Conservation (phyloP, 2,113 vertebrate species). For the Melanerpes formicivorus region DNA sequence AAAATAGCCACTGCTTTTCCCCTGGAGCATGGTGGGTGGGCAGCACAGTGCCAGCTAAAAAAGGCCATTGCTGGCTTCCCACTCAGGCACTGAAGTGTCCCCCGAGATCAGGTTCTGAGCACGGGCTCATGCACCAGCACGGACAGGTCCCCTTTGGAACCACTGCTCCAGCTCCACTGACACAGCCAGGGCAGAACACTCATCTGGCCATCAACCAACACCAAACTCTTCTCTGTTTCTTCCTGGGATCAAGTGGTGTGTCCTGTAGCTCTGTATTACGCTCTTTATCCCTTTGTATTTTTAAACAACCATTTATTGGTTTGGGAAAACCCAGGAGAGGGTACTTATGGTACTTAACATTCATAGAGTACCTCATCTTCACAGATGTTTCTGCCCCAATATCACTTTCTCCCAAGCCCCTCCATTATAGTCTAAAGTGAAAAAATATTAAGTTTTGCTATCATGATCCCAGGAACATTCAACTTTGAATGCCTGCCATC, state of each 20-base stretch:
- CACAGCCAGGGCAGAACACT: background rate
- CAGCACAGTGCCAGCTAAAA: background rate
- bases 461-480: background rate
- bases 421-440: background rate
- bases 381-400: background rate
- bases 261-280: background rate
- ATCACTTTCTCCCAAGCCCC: background rate
- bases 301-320: background rate
- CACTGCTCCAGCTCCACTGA: fast-evolving
- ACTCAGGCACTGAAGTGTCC: fast-evolving
- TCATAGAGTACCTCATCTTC: background rate
- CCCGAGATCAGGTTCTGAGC: background rate
- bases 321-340: background rate
- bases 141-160: no score
- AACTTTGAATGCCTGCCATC: background rate
- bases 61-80: background rate
- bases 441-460: background rate
- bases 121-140: background rate
- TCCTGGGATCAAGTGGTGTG: background rate
- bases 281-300: background rate
- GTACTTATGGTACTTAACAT: background rate
- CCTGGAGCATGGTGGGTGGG: background rate
- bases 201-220: background rate
- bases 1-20: background rate
- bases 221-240: background rate